These are phyloP conservation scores for Zalophus californianus DNA, from an alignment of 2,797 vertebrate genomes.

Conservation along the genomic window DNA sequence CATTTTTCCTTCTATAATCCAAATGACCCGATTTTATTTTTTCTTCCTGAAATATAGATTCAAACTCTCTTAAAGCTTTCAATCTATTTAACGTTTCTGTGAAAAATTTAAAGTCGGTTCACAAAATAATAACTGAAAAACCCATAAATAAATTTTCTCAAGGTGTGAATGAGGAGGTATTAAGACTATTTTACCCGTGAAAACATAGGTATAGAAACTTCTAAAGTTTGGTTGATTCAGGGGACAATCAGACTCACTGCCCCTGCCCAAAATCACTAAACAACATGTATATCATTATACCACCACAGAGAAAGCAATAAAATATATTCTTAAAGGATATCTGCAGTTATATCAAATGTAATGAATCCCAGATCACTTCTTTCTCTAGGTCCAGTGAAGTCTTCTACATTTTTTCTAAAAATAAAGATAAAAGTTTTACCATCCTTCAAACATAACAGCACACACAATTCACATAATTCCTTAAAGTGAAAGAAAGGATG, in stretches of 20 bases:
- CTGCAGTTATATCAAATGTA: slow-evolving; percentile 96
- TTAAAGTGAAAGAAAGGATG: background rate
- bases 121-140: background rate
- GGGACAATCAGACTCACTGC: background rate
- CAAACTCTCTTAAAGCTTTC: background rate
- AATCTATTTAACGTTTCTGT: background rate
- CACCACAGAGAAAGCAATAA: background rate
- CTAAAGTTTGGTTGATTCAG: background rate
- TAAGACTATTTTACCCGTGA: slow-evolving; percentile 26
- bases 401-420: slow-evolving; percentile 98
- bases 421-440: slow-evolving; percentile 72
- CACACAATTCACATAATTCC: slow-evolving; percentile 50
- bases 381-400: slow-evolving; percentile 98
- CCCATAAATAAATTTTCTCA: background rate
- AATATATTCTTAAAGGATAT: slow-evolving; percentile 94
- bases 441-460: slow-evolving; percentile 37
- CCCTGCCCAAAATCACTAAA: background rate
- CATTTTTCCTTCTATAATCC: background rate
- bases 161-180: background rate
- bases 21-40: background rate
- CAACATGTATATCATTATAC: background rate
- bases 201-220: background rate
- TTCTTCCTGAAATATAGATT: slow-evolving; percentile 6
- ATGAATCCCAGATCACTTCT: slow-evolving; percentile 97
- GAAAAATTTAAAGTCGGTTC: background rate